Conservation (phyloP, 2,797 vertebrate genomes). For the Danio jaintianensis region DNA sequence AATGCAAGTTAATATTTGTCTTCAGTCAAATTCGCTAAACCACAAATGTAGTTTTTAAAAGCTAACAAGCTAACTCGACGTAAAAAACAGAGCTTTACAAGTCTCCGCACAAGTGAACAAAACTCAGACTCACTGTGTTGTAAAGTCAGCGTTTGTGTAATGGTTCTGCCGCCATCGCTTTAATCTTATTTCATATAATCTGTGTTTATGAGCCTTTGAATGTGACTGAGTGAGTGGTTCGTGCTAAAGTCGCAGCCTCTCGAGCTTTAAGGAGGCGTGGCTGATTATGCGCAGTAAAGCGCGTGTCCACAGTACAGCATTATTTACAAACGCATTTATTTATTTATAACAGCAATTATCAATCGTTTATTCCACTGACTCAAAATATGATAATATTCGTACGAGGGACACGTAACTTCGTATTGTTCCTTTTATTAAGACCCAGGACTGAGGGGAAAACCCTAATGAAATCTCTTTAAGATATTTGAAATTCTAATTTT, state of each 20-base stretch:
- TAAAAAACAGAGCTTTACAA: background rate
- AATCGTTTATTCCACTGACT: too few relatives aligned
- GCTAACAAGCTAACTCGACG: conserved; percentile 36
- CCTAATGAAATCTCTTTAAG: too few relatives aligned
- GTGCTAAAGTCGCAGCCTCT: background rate
- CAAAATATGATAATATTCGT: too few relatives aligned
- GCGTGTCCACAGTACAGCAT: background rate
- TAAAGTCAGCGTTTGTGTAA: background rate
- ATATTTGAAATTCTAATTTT: too few relatives aligned
- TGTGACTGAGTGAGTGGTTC: background rate
- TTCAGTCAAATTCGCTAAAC: conserved; percentile 4
- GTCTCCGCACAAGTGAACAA: background rate
- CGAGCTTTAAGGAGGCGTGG: conserved; percentile 39
- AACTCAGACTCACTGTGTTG: conserved; percentile 29
- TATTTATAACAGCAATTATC: too few relatives aligned
- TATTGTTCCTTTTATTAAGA: too few relatives aligned
- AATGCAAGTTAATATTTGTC: background rate
- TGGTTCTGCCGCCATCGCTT: background rate
- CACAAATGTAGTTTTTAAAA: background rate
- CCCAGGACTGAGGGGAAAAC: too few relatives aligned
- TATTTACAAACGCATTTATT: conserved; percentile 15
- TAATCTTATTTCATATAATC: background rate
- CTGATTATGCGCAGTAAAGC: conserved; percentile 23
- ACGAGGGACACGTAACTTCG: too few relatives aligned
- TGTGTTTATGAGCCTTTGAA: background rate